phyloP scores from a whole-genome alignment of 2,113 vertebrate genomes.

The Erythrocebus patas region DNA sequence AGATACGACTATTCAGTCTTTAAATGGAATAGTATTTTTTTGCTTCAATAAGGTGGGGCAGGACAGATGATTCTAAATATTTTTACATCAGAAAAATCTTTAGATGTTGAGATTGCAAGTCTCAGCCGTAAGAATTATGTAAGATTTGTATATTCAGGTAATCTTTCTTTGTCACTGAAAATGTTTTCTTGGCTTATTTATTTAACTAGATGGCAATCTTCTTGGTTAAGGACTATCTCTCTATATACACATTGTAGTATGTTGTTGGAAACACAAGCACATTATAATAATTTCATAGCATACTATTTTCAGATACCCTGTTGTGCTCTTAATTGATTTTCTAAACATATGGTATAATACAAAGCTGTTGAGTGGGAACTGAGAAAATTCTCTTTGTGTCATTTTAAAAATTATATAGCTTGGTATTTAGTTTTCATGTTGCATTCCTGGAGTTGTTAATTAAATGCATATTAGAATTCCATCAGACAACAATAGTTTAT shows the following conservation, averaged over 20 bases:
- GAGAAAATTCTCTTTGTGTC: constrained; percentile 42
- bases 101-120: not conserved
- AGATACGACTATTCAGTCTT: not conserved
- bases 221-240: not conserved
- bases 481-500: not conserved
- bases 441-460: constrained; percentile 1
- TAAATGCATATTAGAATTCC: constrained; percentile 16
- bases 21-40: not conserved
- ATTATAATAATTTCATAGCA: not conserved
- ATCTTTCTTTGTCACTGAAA: not conserved
- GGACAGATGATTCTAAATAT: not conserved
- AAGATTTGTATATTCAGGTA: not conserved
- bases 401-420: constrained; percentile 6
- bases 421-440: constrained; percentile 16
- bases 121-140: not conserved
- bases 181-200: not conserved
- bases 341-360: constrained; percentile 24
- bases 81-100: not conserved
- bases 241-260: not conserved
- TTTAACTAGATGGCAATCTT: not conserved
- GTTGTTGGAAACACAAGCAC: not conserved
- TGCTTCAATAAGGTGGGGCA: not conserved
- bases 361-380: constrained; percentile 42
- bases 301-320: constrained; percentile 10
- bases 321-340: constrained; percentile 53